Conservation (phyloP, 2,113 vertebrate genomes). For the Indicator indicator region DNA sequence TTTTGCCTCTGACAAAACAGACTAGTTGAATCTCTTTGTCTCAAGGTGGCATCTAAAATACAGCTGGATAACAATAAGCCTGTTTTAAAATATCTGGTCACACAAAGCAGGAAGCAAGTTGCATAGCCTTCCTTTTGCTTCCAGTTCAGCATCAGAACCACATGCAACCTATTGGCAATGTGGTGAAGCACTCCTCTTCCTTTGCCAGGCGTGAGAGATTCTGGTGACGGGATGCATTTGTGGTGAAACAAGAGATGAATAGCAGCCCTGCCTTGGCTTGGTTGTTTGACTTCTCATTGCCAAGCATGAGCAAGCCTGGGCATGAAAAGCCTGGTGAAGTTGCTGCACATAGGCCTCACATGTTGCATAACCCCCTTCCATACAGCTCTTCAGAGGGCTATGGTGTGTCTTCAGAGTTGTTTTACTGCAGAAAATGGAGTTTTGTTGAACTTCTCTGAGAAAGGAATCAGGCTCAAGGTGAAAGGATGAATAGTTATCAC, state of each 20-base stretch:
- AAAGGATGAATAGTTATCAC: not conserved
- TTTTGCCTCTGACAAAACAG: not conserved
- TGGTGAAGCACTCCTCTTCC: not conserved
- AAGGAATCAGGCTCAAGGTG: not conserved
- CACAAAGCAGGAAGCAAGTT: not conserved
- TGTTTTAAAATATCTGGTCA: not conserved
- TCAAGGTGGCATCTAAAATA: not conserved
- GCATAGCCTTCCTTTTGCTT: not conserved
- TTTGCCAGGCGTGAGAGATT: not conserved
- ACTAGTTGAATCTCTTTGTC: not conserved
- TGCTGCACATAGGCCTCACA: not conserved
- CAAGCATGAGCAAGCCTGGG: not conserved
- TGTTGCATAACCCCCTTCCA: not conserved
- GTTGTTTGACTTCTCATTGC: not conserved
- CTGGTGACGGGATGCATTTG: not conserved
- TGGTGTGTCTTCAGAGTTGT: not conserved
- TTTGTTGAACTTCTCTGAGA: not conserved
- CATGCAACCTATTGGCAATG: accelerated
- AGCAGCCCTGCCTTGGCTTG: not conserved
- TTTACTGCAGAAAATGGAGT: not conserved
- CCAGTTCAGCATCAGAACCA: not conserved
- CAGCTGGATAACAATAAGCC: not conserved
- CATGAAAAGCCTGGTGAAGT: not conserved
- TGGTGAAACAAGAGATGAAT: not conserved
- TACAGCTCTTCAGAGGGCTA: accelerated